Evolutionary conservation across 2,113 vertebrate genomes (phyloP).

Genomic region (Oceanites oceanicus): DNA sequence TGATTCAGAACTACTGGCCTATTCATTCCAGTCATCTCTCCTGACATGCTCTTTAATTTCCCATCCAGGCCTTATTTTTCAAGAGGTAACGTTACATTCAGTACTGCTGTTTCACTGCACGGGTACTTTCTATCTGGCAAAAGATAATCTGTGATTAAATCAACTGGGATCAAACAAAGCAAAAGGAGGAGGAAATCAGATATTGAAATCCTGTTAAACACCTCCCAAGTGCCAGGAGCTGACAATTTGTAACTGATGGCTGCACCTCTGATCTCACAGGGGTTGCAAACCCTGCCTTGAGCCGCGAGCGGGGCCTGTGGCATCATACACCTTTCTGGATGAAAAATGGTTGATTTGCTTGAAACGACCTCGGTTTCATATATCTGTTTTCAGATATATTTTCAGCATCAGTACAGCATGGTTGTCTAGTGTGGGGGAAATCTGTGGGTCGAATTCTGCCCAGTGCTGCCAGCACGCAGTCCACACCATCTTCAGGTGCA

Average conservation of each 20-base stretch:
- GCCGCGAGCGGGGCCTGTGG: neutral
- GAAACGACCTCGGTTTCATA: neutral
- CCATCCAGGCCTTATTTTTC: neutral
- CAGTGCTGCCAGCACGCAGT: neutral
- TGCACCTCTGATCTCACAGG: neutral
- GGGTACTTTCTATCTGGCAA: neutral
- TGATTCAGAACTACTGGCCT: neutral
- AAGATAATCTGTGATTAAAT: constrained; percentile 11
- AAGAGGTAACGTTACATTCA: neutral
- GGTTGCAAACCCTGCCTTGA: neutral
- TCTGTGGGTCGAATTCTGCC: neutral
- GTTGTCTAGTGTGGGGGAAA: neutral
- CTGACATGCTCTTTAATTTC: neutral
- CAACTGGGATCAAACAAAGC: constrained; percentile 10
- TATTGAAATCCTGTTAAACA: constrained; percentile 3
- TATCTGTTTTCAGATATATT: neutral
- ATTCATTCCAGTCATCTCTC: neutral
- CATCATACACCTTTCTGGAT: neutral
- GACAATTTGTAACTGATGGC: neutral
- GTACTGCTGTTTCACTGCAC: neutral
- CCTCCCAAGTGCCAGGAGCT: neutral
- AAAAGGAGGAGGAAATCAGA: constrained; percentile 13
- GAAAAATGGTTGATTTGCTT: neutral
- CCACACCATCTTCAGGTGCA: neutral
- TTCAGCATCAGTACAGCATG: neutral